Base-by-base conservation (phyloP, 2,113 vertebrate species). In the Siphamia tubifer region DNA sequence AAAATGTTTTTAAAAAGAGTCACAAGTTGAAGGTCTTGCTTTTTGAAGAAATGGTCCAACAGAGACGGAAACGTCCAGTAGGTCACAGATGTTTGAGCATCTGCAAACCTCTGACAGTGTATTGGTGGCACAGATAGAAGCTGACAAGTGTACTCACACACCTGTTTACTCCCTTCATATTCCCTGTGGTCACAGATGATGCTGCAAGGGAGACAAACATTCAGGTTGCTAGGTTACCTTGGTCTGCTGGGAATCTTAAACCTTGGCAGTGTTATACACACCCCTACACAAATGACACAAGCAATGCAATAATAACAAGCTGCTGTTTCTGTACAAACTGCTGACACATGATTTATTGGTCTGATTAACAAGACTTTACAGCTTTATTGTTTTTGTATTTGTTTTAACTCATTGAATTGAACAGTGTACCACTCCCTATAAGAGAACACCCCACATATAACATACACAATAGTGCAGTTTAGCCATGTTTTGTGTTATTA, bases 81-180 rank as follows among this genome's bases (percentile, higher is more conserved):
- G 17, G 23, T 27, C 15, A 20, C 2, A 6, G 13, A 28, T 39
- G 12, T 11, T 60, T 53, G 13, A 27, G 15, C 49, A 13, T 23
- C 4, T 60, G 7, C 2, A 19, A 47, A 4, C 21, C 27, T 39
- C 2, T 28, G 19, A 25, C 17, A 58, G 24, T 24, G 2, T 25
- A 15, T 9, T 44, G 30, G 40, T 11, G 24, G 38, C 24, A 4
- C 67, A 31, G 30, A 39, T 35, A 8, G 1, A 42, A 17, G 38
- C 21, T 68, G 19, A 48, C 3, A 4, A 19, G 4, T 47, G 36
- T 6, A 0, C 38, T 42, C 19, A 62, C 28, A 52, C 47, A 66
- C 76, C 35, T 87, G 83, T 91, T 90, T 90, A 87, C 88, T 63
- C 23, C 17, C 42, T 66, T 13, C 38, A 9, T 47, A 36, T 70